Evolutionary conservation across 2,888 invertebrate species (phyloP), one percentile per base, ranked within the genome.

Genomic region (Lasioglossum marginatum): DNA sequence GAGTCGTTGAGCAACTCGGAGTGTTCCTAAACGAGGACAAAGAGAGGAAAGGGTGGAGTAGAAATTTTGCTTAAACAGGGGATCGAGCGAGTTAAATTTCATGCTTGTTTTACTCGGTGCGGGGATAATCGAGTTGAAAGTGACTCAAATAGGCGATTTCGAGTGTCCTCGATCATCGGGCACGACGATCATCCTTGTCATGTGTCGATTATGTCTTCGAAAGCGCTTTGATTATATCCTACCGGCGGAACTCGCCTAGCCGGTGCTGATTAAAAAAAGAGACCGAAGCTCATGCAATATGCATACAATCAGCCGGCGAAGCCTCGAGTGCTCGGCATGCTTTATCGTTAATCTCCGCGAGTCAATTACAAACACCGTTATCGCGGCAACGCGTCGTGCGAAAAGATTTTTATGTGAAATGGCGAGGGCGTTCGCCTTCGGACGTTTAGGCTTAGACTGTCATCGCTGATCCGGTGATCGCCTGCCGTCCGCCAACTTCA

Each of bases 311-410:
- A 52, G 31, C 57, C 31, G 60, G 73, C 43, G 52, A 74, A 83
- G 48, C 34, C 34, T 40, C 73, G 74, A 74, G 77, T 70, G 78
- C 63, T 63, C 63, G 77, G 78, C 43, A 71, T 71, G 73, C 73
- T 79, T 85, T 83, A 81, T 84, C 74, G 63, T 81, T 80, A 84
- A 86, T 86, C 84, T 76, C 57, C 48, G 60, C 34, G n/a, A 52
- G 74, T 63, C 77, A 84, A 84, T 84, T 81, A 86, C 85, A 83
- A 86, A 77, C 81, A 68, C 77, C 52, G 70, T 83, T 80, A 83
- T 83, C 85, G 48, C 48, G 16, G n/a, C 10, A 31, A 43, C 34
- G 19, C 83, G 76, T 73, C 57, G 60, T 19, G 73, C 27, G 34
- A 76, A 68, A 40, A 52, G 48, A 80, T 77, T 80, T 77, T 77